These are phyloP conservation scores for Etheostoma perlongum DNA, from an alignment of 2,797 vertebrate genomes.

Conservation along the genomic window DNA sequence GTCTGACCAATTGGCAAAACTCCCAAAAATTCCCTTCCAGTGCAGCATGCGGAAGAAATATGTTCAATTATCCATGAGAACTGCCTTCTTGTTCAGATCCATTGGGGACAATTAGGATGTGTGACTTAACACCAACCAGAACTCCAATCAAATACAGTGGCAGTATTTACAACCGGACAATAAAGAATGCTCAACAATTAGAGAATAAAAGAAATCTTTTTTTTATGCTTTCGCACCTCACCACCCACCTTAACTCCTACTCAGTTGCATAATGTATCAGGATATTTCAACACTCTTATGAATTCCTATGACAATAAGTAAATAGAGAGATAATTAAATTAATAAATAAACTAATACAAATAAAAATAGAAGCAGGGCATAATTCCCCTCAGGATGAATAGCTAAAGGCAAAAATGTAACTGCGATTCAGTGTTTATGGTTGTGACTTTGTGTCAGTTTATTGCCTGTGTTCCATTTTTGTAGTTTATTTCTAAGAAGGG, in stretches of 20 bases:
- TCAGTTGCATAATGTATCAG: conserved; percentile 59
- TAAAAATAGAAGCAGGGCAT: too few relatives aligned
- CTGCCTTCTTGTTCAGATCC: conserved; percentile 51
- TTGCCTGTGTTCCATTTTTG: too few relatives aligned
- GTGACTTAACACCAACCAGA: conserved; percentile 47
- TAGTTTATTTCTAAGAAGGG: too few relatives aligned
- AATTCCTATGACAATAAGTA: conserved; percentile 23
- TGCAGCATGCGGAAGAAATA: conserved; percentile 55
- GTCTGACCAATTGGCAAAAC: conserved; percentile 22
- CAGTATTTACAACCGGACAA: conserved; percentile 18
- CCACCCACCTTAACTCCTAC: conserved; percentile 64
- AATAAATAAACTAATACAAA: neutral
- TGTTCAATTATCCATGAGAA: conserved; percentile 72
- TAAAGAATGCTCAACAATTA: conserved; percentile 2
- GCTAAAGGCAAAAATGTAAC: too few relatives aligned
- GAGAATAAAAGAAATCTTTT: conserved; percentile 25
- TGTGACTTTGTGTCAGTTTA: too few relatives aligned
- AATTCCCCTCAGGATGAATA: too few relatives aligned
- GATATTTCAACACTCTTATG: conserved; percentile 39
- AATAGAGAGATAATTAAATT: conserved; percentile 8
- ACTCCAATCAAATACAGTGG: conserved; percentile 32
- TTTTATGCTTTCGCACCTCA: conserved; percentile 42
- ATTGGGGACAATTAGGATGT: conserved; percentile 47
- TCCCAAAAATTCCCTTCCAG: conserved; percentile 13
- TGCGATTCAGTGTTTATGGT: too few relatives aligned